Evolutionary conservation across 30 jellyfish, hydroid and myxozoan genomes (phyloP).

Genomic region (Calvadosia cruxmelitensis): DNA sequence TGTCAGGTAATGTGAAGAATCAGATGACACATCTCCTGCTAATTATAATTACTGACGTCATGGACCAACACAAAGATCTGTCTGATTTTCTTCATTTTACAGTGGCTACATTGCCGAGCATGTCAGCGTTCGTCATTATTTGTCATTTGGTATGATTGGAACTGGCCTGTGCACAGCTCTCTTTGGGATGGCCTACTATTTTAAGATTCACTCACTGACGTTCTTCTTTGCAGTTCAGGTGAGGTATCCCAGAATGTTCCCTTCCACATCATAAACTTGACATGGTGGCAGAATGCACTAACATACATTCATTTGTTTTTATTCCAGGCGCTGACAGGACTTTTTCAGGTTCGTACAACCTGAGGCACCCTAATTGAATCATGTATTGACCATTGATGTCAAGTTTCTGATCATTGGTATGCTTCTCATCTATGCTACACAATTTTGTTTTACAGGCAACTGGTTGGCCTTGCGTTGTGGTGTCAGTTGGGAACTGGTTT

Average conservation of each 20-base stretch:
- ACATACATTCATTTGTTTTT: not conserved
- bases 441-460: conserved; percentile 25
- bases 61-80: no score
- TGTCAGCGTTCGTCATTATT: conserved; percentile 56
- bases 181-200: conserved; percentile 77
- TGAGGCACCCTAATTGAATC: no score
- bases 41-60: no score
- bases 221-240: conserved; percentile 40
- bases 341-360: conserved; percentile 10
- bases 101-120: conserved; percentile 98
- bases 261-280: not conserved
- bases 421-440: no score
- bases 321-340: conserved; percentile 9
- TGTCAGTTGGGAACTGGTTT: conserved; percentile 94
- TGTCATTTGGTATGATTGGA: conserved; percentile 62
- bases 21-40: no score
- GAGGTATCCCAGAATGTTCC: no score
- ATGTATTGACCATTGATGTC: no score
- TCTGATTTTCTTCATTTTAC: not conserved
- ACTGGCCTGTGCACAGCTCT: conserved; percentile 68
- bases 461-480: conserved; percentile 99
- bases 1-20: conserved; percentile 49
- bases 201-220: conserved; percentile 48
- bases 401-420: no score
- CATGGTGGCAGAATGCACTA: no score